A percentile compares a stretch with the other conserved stretches of the same genome.
phyloP scores from a whole-genome alignment of 2,797 vertebrate genomes.

The Heteromormyrus szaboi region DNA sequence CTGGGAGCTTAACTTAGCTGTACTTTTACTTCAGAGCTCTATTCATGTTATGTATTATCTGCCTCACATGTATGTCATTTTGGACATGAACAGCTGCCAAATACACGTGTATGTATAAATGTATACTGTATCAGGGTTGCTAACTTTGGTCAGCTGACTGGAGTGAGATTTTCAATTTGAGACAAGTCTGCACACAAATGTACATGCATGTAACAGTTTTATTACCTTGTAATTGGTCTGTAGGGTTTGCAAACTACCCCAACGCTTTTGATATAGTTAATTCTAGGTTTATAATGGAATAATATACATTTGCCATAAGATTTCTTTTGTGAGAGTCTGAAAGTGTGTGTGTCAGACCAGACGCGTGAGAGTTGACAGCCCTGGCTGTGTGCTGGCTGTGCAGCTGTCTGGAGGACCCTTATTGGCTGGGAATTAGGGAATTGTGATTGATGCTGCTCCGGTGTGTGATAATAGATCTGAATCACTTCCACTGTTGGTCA shows the following conservation, averaged over 20 bases:
- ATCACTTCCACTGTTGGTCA: not conserved
- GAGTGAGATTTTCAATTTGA: not conserved
- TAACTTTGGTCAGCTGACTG: not conserved
- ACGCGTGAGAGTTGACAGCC: not conserved
- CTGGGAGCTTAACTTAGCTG: not conserved
- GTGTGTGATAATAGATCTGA: not conserved
- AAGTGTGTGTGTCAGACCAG: not conserved
- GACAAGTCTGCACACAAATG: not conserved
- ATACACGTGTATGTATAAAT: not conserved
- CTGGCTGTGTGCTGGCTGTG: not conserved
- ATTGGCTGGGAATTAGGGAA: not conserved
- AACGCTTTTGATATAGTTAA: not conserved
- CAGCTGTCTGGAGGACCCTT: not conserved
- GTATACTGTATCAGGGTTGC: not conserved
- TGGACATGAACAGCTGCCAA: not conserved
- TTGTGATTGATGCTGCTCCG: not conserved
- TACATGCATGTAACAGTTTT: not conserved
- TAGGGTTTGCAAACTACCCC: not conserved
- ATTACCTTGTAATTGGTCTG: not conserved
- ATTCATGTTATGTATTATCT: not conserved
- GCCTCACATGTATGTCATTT: not conserved
- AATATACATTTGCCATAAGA: not conserved
- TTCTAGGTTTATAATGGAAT: not conserved
- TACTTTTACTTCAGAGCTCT: not conserved
- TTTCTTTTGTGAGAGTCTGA: not conserved